Base-by-base conservation (phyloP, 2,888 invertebrate species). In the Timandra comae region DNA sequence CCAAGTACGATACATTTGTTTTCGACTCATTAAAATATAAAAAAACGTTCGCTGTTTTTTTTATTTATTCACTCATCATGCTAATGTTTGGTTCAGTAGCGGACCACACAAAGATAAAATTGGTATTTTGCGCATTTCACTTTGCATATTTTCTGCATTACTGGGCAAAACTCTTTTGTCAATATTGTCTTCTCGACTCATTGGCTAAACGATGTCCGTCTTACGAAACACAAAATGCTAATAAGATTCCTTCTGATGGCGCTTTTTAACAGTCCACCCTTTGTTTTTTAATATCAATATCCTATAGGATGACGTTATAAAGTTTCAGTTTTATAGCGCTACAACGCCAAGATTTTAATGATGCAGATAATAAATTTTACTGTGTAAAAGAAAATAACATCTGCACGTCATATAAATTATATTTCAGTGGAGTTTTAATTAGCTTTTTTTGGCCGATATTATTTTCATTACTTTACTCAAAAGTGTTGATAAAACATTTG, bases 141-240 rank as follows among this genome's bases (percentile, higher is more conserved):
- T 80, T 78, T 80, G 76, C 78, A 80, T 80, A 79, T 79, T 78
- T 78, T 73, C 71, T 73, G 72, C 76, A 78, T 78, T 73, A 75
- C 68, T 57, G 63, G 64, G 56, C 68, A 56, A 67, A 62, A 69
- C 67, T 68, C 71, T 73, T 77, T 80, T 77, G 79, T 80, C 80
- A 82, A 82, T 80, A 79, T 79, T 75, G 76, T 67, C 69, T 68
- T 48, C 53, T 51, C 65, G 65, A 68, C 50, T 71, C 70, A 72
- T 71, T 71, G 68, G 53, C 54, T 63, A 70, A 70, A 68, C 65
- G 51, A 44, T 49, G 52, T 51, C 53, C 50, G 48, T 56, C 51
- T 56, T 49, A n/a, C n/a, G 60, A 66, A 65, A 64, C 57, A 62
- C 62, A 56, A 62, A 64, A 73, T 67, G 64, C 51, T 66, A 74